Evolutionary conservation across 2,797 vertebrate species (phyloP).

Genomic region (Kryptopterus vitreolus): DNA sequence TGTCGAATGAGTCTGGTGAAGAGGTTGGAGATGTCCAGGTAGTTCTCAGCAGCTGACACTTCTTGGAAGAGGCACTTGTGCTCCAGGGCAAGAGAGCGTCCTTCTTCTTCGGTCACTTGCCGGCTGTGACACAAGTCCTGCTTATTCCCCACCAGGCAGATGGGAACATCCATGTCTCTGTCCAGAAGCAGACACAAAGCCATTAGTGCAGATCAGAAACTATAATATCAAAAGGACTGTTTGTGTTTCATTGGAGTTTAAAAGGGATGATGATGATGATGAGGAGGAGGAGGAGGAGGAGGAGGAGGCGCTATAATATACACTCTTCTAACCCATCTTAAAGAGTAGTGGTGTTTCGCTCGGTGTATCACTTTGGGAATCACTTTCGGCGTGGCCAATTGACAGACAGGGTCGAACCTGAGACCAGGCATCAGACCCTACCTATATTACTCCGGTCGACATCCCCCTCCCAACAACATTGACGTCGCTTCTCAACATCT

Average conservation of each 20-base stretch:
- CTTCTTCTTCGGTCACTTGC: conserved; percentile 75
- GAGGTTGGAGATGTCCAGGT: conserved; percentile 74
- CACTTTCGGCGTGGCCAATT: too few species aligned
- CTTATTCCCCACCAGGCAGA: conserved; percentile 78
- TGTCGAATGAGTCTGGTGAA: conserved; percentile 76
- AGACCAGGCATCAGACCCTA: too few species aligned
- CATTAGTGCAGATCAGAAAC: background rate
- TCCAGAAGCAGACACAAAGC: conserved; percentile 21
- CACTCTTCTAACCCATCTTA: background rate
- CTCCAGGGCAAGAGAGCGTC: conserved; percentile 68
- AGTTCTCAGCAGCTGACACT: conserved; percentile 76
- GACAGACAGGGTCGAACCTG: too few species aligned
- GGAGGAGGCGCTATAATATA: conserved; percentile 5
- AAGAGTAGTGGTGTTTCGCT: too few species aligned
- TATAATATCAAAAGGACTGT: too few species aligned
- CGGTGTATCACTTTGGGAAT: too few species aligned
- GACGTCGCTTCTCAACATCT: too few species aligned
- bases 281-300: background rate
- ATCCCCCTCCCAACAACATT: too few species aligned
- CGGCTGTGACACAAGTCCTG: conserved; percentile 76
- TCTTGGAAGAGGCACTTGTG: conserved; percentile 75
- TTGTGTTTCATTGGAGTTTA: background rate
- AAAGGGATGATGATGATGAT: background rate
- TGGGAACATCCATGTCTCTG: conserved; percentile 69
- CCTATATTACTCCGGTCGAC: too few species aligned